Percentiles rank a stretch among this genome's conserved stretches.
Evolutionary conservation across 2,888 invertebrate genomes (phyloP).

Genomic region (Thysanoteuthis rhombus): DNA sequence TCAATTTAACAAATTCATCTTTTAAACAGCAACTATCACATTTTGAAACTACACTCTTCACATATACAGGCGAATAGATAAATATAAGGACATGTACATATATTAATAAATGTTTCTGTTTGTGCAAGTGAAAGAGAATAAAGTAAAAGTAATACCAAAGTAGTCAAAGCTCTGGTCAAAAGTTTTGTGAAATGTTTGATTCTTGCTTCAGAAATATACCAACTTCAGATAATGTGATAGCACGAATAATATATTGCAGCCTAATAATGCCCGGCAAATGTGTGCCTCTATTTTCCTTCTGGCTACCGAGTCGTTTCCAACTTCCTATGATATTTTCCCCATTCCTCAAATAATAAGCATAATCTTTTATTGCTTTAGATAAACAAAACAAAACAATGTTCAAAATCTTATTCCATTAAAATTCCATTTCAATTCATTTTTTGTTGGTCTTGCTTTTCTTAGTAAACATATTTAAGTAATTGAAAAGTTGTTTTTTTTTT

Average conservation of each 20-base stretch:
- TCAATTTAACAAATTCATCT: too few relatives aligned
- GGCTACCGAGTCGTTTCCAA: background rate
- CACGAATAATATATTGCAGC: background rate
- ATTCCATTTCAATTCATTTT: slow-evolving; percentile 12
- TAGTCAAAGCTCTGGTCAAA: background rate
- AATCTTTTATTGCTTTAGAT: background rate
- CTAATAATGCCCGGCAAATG: too few relatives aligned
- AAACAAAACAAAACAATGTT: background rate
- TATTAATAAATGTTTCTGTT: too few relatives aligned
- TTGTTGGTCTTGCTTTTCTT: background rate
- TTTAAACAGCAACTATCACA: too few relatives aligned
- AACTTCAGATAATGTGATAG: background rate
- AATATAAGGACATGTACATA: too few relatives aligned
- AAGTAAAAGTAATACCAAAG: background rate
- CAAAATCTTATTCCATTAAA: background rate
- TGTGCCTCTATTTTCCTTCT: background rate
- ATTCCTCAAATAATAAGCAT: background rate
- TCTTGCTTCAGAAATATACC: background rate
- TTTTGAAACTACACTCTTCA: too few relatives aligned
- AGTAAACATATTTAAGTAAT: slow-evolving; percentile 12
- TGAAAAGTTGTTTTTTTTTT: background rate
- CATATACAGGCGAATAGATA: too few relatives aligned
- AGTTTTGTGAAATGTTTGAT: background rate
- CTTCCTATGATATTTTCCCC: background rate
- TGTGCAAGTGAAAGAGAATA: background rate